phyloP scores from a whole-genome alignment of 2,888 invertebrate species.

The Dicyrtoma fusca region DNA sequence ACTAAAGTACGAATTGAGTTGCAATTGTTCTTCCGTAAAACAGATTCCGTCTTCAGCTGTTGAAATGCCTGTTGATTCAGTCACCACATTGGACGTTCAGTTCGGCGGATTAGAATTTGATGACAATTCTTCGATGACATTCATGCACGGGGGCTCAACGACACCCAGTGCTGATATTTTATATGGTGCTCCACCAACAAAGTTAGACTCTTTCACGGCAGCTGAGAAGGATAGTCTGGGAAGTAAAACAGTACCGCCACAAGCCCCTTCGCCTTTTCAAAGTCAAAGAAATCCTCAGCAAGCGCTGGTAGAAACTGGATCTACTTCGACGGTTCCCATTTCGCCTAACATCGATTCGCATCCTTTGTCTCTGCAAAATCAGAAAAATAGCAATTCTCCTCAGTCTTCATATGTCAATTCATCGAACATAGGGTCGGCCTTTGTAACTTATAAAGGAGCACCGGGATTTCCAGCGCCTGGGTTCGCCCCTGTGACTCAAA shows the following conservation, averaged over 20 bases:
- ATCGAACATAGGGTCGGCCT: conserved; percentile 52
- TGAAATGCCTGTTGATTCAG: conserved; percentile 91
- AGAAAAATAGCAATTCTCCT: conserved; percentile 27
- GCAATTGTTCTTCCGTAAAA: conserved; percentile 53
- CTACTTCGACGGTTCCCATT: conserved; percentile 29
- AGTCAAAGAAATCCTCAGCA: conserved; percentile 50
- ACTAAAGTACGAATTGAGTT: no score
- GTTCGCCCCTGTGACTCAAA: conserved; percentile 41
- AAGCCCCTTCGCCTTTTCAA: conserved; percentile 53
- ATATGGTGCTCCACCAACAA: conserved; percentile 43
- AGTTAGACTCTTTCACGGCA: conserved; percentile 42
- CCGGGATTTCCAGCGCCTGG: conserved; percentile 56
- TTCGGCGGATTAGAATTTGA: conserved; percentile 86
- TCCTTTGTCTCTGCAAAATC: conserved; percentile 34
- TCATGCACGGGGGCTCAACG: conserved; percentile 44
- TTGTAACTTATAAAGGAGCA: conserved; percentile 53
- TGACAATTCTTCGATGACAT: conserved; percentile 60
- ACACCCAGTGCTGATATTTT: conserved; percentile 46
- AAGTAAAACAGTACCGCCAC: conserved; percentile 45
- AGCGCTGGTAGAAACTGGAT: conserved; percentile 28
- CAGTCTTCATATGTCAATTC: conserved; percentile 46
- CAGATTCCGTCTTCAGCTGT: conserved; percentile 92
- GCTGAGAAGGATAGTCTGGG: conserved; percentile 49
- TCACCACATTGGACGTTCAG: conserved; percentile 84
- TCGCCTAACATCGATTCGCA: conserved; percentile 38